Conservation (phyloP, 1,140 invertebrate genomes). For the Agrypnia vestita region DNA sequence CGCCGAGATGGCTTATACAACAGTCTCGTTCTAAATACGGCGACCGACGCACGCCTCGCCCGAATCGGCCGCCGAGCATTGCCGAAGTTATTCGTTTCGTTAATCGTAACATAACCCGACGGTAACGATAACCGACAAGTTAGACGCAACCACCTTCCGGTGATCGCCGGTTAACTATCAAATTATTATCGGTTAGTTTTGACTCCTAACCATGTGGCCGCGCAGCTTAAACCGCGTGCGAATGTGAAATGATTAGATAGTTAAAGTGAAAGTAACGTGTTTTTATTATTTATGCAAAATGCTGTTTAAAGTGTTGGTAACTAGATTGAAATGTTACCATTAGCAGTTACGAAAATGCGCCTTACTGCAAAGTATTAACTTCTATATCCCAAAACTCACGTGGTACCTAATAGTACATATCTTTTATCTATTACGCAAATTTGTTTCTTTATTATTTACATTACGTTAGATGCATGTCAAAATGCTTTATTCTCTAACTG, state of each 20-base stretch:
- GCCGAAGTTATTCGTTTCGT: background rate
- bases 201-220: background rate
- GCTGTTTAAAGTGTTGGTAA: background rate
- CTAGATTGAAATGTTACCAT: background rate
- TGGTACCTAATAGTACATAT: too few relatives aligned
- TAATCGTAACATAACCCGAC: background rate
- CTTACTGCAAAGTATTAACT: too few relatives aligned
- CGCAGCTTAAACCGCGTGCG: background rate
- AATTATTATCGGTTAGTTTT: conserved; percentile 8
- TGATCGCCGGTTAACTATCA: background rate
- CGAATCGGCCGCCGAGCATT: background rate
- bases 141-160: background rate
- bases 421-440: too few relatives aligned
- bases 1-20: background rate
- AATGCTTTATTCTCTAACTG: too few relatives aligned
- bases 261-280: conserved; percentile 14
- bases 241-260: conserved; percentile 12
- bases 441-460: too few relatives aligned
- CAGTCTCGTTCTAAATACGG: conserved; percentile 23
- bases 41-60: background rate
- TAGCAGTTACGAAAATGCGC: background rate
- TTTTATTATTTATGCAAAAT: conserved; percentile 17
- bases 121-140: background rate
- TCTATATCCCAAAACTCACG: too few relatives aligned
- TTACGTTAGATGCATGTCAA: too few relatives aligned